Base-by-base conservation (phyloP, 2,113 vertebrate genomes). In the Barbus barbus region DNA sequence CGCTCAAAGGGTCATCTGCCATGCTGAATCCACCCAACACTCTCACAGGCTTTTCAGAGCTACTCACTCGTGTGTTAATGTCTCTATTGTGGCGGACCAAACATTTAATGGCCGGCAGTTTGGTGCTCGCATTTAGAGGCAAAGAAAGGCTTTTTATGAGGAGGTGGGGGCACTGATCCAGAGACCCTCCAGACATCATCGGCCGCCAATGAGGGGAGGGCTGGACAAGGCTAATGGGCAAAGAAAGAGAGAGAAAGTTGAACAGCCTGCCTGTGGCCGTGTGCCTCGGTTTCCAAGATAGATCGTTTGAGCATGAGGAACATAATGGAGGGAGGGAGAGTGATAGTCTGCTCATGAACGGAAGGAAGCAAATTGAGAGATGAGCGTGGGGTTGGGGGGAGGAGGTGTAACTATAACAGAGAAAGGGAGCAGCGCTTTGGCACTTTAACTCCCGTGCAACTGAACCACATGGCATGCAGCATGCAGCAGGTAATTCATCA, bases 21-120 rank as follows among this genome's bases (percentile, higher is more conserved):
- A 89, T 60, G 85, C 67, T 67, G 46, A 53, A 67, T 67, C 46
- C 65, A 81, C 77, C 36, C 44, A 58, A 74, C 56, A 72, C 48
- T 75, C 86, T 86, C 58, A 36, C 84, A 81, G 77, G 77, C 82
- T 85, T 93, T 94, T 93, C 88, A 93, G 83, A 93, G 86, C 82
- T 92, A 89, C 91, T 94, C 93, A 93, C 92, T 94, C 93, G 91
- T 94, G 93, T 93, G 93, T 89, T 94, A 94, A 95, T 93, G 92
- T 93, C 92, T 92, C 91, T 89, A 93, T 95, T 94, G 93, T 94
- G 91, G 86, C 73, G 85, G 78, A 63, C 89, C 82, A 88, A 92
- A 90, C 79, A 83, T 92, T 92, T 92, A 91, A 93, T 92, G 90
- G 93, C 88, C 91, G 92, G 92, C 93, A 93, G 92, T 92, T 92